These are phyloP conservation scores for Acanthopleura granulata DNA, from an alignment of 2,888 invertebrate species.

Conservation along the genomic window DNA sequence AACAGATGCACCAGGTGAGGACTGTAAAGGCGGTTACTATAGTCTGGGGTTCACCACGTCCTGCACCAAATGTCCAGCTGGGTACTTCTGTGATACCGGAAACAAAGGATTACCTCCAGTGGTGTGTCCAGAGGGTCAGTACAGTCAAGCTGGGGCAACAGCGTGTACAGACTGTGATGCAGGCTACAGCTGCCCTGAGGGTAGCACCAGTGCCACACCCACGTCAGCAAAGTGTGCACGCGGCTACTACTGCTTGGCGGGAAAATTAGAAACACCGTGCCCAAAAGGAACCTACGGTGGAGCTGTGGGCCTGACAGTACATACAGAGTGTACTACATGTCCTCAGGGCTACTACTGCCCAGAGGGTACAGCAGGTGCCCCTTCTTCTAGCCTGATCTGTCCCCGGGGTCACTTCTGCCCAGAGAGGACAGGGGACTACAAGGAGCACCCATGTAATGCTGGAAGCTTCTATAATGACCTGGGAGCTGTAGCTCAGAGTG, in stretches of 20 bases:
- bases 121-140: slow-evolving; percentile 54
- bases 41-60: slow-evolving; percentile 55
- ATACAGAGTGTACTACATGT: slow-evolving; percentile 52
- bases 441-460: slow-evolving; percentile 54
- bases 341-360: slow-evolving; percentile 65
- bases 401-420: slow-evolving; percentile 60
- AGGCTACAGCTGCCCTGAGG: slow-evolving; percentile 59
- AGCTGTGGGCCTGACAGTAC: slow-evolving; percentile 42
- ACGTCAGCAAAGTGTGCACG: slow-evolving; percentile 48
- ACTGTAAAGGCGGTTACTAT: slow-evolving; percentile 56
- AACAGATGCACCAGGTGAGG: slow-evolving; percentile 44
- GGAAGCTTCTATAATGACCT: slow-evolving; percentile 47
- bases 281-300: slow-evolving; percentile 61
- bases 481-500: slow-evolving; percentile 41
- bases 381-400: slow-evolving; percentile 43
- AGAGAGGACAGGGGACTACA: slow-evolving; percentile 49
- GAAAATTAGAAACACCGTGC: slow-evolving; percentile 52
- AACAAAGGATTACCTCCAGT: slow-evolving; percentile 39
- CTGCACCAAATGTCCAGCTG: slow-evolving; percentile 59
- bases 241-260: slow-evolving; percentile 63
- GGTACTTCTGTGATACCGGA: slow-evolving; percentile 50
- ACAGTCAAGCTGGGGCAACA: slow-evolving; percentile 39
- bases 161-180: slow-evolving; percentile 45
- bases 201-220: slow-evolving; percentile 52
- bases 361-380: slow-evolving; percentile 53